Evolutionary conservation across 2,113 vertebrate species (phyloP).

Genomic region (Erythrocercus mccallii): DNA sequence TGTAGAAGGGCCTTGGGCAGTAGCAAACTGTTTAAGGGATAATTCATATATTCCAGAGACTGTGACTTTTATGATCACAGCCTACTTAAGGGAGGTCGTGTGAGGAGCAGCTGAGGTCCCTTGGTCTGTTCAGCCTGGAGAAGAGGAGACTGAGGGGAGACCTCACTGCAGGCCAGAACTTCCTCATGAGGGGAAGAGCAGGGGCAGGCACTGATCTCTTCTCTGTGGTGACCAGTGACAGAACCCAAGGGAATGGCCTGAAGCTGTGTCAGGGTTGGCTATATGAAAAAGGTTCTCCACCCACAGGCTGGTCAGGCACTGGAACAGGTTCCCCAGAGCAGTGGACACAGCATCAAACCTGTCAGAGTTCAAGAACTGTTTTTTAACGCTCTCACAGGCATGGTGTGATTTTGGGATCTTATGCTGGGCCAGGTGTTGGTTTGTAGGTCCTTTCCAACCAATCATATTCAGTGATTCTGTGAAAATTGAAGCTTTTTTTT

Average conservation of each 20-base stretch:
- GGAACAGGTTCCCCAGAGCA: not conserved
- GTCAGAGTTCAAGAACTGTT: not conserved
- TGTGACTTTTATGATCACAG: not conserved
- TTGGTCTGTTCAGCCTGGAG: not conserved
- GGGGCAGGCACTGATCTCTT: not conserved
- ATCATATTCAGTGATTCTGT: not conserved
- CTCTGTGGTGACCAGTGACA: not conserved
- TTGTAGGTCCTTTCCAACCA: not conserved
- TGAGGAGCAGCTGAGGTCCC: not conserved
- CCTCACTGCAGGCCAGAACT: accelerated
- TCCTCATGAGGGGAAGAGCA: accelerated
- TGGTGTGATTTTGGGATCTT: not conserved
- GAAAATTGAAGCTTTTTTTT: not conserved
- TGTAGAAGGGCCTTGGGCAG: not conserved
- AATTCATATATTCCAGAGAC: not conserved
- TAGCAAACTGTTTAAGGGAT: not conserved
- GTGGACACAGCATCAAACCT: not conserved
- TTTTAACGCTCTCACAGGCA: not conserved
- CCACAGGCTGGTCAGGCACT: not conserved
- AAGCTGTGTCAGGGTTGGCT: not conserved
- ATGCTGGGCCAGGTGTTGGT: not conserved
- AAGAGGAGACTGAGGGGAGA: not conserved
- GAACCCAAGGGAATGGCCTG: accelerated
- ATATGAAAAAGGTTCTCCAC: not conserved
- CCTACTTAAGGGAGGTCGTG: accelerated